phyloP scores from a whole-genome alignment of 2,888 invertebrate species.

The Hypselothyrea guttata region DNA sequence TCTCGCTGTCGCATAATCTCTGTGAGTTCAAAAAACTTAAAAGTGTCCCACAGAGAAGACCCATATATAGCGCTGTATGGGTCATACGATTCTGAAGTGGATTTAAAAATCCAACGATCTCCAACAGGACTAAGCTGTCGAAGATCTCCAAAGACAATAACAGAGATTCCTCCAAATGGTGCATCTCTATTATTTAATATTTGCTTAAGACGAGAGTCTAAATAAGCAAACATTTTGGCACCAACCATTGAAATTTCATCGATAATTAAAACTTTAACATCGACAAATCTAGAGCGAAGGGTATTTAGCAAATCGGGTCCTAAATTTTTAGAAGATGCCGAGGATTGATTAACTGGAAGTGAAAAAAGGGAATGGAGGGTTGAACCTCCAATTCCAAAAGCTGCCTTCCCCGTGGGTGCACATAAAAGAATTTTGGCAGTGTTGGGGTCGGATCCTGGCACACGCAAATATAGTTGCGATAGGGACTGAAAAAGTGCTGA shows the following conservation, averaged over 20 bases:
- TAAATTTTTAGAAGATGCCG: neutral
- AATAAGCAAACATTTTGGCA: neutral
- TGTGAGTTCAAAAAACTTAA: neutral
- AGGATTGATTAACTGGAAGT: neutral
- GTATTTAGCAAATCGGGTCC: neutral
- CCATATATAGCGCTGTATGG: no score
- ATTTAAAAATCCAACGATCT: no score
- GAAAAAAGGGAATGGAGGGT: neutral
- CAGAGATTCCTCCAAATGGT: conserved; percentile 17
- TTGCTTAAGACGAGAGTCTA: neutral
- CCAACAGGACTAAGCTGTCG: no score
- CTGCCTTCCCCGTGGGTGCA: no score
- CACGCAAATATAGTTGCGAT: no score
- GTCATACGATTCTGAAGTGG: no score
- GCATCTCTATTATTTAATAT: neutral
- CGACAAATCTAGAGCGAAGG: neutral
- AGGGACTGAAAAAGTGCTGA: no score
- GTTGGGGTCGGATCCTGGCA: no score
- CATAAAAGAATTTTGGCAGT: no score
- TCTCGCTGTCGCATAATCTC: neutral
- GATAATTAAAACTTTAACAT: no score
- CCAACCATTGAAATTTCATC: neutral
- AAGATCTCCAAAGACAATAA: no score
- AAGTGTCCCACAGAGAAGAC: no score
- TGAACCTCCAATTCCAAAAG: neutral